Evolutionary conservation across 2,113 vertebrate genomes (phyloP), one percentile per base, ranked within the genome.

Genomic region (Pterocles orientalis): DNA sequence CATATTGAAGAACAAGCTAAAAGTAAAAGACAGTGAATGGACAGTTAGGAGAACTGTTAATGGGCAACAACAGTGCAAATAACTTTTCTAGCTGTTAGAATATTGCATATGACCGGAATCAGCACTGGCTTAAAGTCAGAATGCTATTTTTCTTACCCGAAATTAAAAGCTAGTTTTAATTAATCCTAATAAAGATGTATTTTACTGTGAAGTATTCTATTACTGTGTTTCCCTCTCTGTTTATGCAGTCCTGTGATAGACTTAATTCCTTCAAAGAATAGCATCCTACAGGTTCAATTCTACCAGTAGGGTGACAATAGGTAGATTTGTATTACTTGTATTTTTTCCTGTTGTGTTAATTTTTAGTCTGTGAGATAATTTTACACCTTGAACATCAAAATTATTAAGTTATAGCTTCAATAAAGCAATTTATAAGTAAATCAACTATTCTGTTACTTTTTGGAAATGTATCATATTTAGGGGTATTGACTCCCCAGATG

Each of bases 141-240:
- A 82, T 92, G 94, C 92, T 95, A 94, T 95, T 94, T 96, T 95
- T 94, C 90, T 93, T 96, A 96, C 47, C 86, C 91, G 69, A 93
- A 93, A 93, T 82, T 88, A 88, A 93, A 82, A 93, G 12, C 36
- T 97, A 88, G 68, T 96, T 96, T 96, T n/a, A n/a, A n/a, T n/a
- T 93, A 90, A 92, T 96, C 83, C 83, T 89, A 92, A 88, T 93
- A 96, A 94, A 96, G 77, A 95, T 65, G 80, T 93, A 92, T 96
- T 96, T 95, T 94, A 94, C 92, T 96, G 92, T 92, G 83, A 96
- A 92, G 61, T 86, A 88, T 45, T 79, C 65, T 79, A 43, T 89
- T 92, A 34, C 85, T 92, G 86, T 94, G 65, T 95, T 94, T 92
- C 53, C 39, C 62, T 91, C 50, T 77, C 71, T 72, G 39, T 78